Evolutionary conservation across 1,140 invertebrate genomes (phyloP).

Genomic region (Drosophila ercepeae): DNA sequence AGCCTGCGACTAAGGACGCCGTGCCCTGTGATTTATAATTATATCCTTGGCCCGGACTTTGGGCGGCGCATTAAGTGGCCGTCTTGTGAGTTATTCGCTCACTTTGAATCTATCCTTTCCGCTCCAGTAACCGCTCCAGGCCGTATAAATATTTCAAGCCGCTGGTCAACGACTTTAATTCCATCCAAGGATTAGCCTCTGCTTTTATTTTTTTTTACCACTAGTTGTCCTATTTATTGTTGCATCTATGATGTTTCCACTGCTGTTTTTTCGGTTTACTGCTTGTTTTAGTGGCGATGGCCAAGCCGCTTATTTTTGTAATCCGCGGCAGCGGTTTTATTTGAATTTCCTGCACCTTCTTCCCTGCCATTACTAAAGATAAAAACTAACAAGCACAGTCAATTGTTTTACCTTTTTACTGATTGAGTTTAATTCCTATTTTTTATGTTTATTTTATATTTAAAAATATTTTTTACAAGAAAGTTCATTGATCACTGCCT

Average conservation of each 20-base stretch:
- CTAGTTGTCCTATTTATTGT: slow-evolving; percentile 32
- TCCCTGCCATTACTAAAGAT: neutral
- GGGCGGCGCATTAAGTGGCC: slow-evolving; percentile 41
- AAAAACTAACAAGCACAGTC: slow-evolving; percentile 28
- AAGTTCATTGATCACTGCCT: slow-evolving; percentile 15
- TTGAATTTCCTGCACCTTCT: slow-evolving; percentile 33
- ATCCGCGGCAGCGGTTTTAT: slow-evolving; percentile 61
- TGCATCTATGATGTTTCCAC: slow-evolving; percentile 11
- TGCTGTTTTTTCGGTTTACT: slow-evolving; percentile 26
- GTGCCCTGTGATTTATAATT: slow-evolving; percentile 57
- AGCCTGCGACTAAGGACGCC: slow-evolving; percentile 28
- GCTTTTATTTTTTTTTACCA: slow-evolving; percentile 21
- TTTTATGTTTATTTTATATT: neutral
- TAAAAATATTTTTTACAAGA: neutral
- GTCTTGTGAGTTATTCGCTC: slow-evolving; percentile 41
- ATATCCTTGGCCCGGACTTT: slow-evolving; percentile 38
- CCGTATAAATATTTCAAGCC: slow-evolving; percentile 63
- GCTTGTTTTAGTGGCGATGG: slow-evolving; percentile 34
- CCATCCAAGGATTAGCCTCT: slow-evolving; percentile 29
- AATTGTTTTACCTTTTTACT: slow-evolving; percentile 38
- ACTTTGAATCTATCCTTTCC: slow-evolving; percentile 45
- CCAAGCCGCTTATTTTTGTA: slow-evolving; percentile 70
- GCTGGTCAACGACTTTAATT: slow-evolving; percentile 4
- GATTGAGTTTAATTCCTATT: neutral
- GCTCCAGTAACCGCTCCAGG: slow-evolving; percentile 42